A percentile compares a stretch with the other conserved stretches of the same genome.
phyloP scores from a whole-genome alignment of 1,140 invertebrate species.

The Solenopsis fugax region DNA sequence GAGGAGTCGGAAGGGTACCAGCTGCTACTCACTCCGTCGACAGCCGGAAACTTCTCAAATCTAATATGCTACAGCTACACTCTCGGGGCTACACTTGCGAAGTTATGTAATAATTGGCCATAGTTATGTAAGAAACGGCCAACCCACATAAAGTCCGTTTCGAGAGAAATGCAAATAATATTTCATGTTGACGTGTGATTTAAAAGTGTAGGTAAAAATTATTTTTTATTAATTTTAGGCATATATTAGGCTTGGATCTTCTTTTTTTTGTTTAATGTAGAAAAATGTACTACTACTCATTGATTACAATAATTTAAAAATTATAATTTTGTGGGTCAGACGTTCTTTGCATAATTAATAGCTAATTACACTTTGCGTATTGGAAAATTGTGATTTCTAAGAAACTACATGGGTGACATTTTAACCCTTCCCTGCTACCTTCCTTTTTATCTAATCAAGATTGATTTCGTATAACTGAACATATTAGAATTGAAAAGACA shows the following conservation, averaged over 20 bases:
- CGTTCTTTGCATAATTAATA: too few species aligned
- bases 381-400: neutral
- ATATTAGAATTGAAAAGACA: neutral
- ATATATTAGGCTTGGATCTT: too few species aligned
- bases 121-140: too few species aligned
- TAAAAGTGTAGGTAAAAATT: too few species aligned
- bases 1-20: conserved; percentile 16
- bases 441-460: neutral
- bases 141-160: too few species aligned
- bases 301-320: too few species aligned
- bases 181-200: too few species aligned
- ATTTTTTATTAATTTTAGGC: too few species aligned
- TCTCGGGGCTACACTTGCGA: neutral
- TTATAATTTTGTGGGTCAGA: too few species aligned
- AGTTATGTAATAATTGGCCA: conserved; percentile 10
- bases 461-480: neutral
- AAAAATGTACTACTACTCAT: too few species aligned
- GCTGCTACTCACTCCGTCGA: neutral
- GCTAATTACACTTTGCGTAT: neutral
- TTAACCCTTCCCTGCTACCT: neutral
- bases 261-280: too few species aligned
- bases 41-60: neutral
- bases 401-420: neutral
- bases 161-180: too few species aligned
- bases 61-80: neutral